These are phyloP conservation scores for Linurgus olivaceus DNA, from an alignment of 2,797 vertebrate genomes.

Conservation along the genomic window DNA sequence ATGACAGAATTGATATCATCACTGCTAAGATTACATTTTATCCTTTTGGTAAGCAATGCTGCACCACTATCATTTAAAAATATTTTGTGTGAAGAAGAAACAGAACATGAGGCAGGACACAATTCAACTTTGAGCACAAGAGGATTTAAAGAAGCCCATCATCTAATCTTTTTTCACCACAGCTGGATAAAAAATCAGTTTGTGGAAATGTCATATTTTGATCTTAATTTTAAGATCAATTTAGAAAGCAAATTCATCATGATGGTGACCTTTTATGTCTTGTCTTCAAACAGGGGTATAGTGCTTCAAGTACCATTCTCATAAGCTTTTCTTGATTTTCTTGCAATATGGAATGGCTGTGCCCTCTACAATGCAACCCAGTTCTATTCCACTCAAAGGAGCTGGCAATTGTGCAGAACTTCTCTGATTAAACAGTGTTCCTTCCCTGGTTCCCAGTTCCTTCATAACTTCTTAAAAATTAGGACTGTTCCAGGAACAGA, in stretches of 20 bases:
- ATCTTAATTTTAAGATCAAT: neutral
- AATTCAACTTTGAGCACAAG: neutral
- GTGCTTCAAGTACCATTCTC: neutral
- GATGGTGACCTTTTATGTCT: neutral
- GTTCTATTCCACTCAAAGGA: neutral
- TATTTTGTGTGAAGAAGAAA: neutral
- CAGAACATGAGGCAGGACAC: neutral
- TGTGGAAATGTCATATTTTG: neutral
- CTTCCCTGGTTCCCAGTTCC: slow-evolving; percentile 24
- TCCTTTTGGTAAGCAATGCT: neutral
- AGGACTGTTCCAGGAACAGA: neutral
- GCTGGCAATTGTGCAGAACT: neutral
- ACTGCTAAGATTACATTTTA: neutral
- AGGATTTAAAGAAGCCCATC: neutral
- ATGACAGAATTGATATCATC: neutral
- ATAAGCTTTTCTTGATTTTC: neutral
- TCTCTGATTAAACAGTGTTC: neutral
- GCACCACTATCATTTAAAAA: neutral
- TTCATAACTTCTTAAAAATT: slow-evolving; percentile 36
- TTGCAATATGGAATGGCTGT: neutral
- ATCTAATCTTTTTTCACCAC: neutral
- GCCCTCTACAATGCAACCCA: neutral
- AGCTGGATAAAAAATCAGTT: neutral
- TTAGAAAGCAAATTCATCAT: neutral
- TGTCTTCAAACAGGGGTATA: neutral